These are phyloP conservation scores for Argyrosomus regius DNA, from an alignment of 2,797 vertebrate species.

Conservation along the genomic window DNA sequence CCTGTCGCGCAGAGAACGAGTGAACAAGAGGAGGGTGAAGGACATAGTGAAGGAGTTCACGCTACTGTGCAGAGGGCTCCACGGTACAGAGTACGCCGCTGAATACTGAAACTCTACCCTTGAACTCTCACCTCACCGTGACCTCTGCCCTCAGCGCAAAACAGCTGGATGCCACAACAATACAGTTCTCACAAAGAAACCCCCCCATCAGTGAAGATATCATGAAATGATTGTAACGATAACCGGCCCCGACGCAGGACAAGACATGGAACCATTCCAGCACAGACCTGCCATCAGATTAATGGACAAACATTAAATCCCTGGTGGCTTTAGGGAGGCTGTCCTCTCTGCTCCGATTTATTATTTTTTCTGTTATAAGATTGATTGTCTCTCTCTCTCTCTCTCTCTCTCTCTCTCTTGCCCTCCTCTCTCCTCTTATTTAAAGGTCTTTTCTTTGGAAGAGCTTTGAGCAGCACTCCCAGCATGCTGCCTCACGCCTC, in stretches of 20 bases:
- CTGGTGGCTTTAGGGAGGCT: slow-evolving; percentile 54
- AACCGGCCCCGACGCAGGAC: slow-evolving; percentile 58
- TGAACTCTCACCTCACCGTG: slow-evolving; percentile 62
- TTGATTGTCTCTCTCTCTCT: slow-evolving; percentile 34
- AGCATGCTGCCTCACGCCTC: slow-evolving; percentile 73
- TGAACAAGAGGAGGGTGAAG: slow-evolving; percentile 97
- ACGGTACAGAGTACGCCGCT: slow-evolving; percentile 98
- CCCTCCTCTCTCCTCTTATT: slow-evolving; percentile 41
- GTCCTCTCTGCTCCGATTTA: slow-evolving; percentile 23
- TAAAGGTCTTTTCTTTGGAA: slow-evolving; percentile 58
- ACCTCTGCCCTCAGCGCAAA: slow-evolving; percentile 75
- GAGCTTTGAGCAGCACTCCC: slow-evolving; percentile 70
- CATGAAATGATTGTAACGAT: slow-evolving; percentile 76
- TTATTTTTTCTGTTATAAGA: slow-evolving; percentile 33
- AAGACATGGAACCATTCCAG: slow-evolving; percentile 66
- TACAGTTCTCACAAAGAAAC: slow-evolving; percentile 53
- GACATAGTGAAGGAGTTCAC: slow-evolving; percentile 99
- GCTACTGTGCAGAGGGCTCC: slow-evolving; percentile 95
- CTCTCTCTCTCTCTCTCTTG: slow-evolving; percentile 18
- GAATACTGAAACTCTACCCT: slow-evolving; percentile 90
- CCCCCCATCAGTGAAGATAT: slow-evolving; percentile 62
- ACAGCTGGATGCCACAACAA: slow-evolving; percentile 65
- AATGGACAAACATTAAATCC: slow-evolving; percentile 47
- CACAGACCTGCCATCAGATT: slow-evolving; percentile 61
- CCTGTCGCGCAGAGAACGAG: slow-evolving; percentile 89